Conservation (phyloP, 23 tunicate genomes). For the Styela plicata region DNA sequence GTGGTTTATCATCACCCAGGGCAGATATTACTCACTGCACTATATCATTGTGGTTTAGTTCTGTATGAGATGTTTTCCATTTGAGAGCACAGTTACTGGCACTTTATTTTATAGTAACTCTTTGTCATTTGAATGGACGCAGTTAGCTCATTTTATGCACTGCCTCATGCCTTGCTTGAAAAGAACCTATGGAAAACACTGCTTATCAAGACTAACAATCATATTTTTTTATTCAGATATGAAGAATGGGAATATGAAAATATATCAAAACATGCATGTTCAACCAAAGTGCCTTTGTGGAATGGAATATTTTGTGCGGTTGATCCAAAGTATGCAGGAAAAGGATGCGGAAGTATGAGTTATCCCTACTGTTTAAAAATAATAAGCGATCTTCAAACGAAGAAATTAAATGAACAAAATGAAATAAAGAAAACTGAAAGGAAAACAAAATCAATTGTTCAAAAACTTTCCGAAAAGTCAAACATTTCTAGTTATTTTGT, state of each 20-base stretch:
- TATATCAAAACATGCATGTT: conserved; percentile 26
- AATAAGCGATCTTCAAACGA: not conserved
- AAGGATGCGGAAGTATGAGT: conserved; percentile 58
- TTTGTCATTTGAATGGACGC: too few relatives aligned
- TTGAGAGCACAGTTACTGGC: too few relatives aligned
- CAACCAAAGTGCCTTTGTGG: conserved; percentile 70
- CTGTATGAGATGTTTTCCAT: too few relatives aligned
- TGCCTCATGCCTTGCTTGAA: too few relatives aligned
- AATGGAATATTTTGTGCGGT: conserved; percentile 86
- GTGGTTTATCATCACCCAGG: too few relatives aligned
- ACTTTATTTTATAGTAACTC: too few relatives aligned
- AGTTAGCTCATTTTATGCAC: too few relatives aligned
- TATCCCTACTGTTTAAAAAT: conserved; percentile 11
- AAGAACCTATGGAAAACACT: too few relatives aligned
- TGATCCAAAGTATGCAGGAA: conserved; percentile 64
- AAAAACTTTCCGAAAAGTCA: not conserved
- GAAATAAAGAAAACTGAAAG: not conserved
- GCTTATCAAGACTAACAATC: not conserved
- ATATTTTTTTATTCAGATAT: conserved; percentile 40
- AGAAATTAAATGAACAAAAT: not conserved
- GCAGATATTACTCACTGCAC: too few relatives aligned
- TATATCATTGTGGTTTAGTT: too few relatives aligned
- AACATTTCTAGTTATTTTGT: too few relatives aligned
- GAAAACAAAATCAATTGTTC: not conserved
- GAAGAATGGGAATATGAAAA: conserved; percentile 85